phyloP scores from a whole-genome alignment of 2,797 vertebrate species.

The Sphaeramia orbicularis region DNA sequence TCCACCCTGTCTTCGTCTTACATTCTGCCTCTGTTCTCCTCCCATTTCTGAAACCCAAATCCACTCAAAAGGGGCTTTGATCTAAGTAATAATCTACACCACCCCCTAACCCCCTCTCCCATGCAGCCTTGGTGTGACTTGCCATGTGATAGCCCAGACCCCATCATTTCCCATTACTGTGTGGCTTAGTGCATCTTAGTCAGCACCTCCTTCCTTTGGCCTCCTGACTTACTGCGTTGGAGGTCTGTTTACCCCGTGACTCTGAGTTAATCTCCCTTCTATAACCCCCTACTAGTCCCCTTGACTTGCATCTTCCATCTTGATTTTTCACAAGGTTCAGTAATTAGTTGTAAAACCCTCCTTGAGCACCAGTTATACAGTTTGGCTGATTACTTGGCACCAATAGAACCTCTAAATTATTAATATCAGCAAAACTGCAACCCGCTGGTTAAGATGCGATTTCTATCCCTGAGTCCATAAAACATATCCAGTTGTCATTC shows the following conservation, averaged over 20 bases:
- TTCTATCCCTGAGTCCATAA: no score
- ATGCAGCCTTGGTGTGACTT: conserved; percentile 60
- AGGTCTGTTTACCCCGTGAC: conserved; percentile 80
- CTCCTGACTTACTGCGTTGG: conserved; percentile 60
- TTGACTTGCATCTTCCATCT: conserved; percentile 32
- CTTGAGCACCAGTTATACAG: not conserved
- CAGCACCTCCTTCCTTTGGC: conserved; percentile 65
- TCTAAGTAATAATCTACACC: conserved; percentile 71
- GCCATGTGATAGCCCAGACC: conserved; percentile 73
- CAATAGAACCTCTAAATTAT: no score
- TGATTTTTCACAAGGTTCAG: not conserved
- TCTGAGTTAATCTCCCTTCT: conserved; percentile 66
- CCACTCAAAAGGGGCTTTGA: conserved; percentile 79
- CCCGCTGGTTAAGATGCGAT: no score
- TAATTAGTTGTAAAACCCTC: not conserved
- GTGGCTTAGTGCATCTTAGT: conserved; percentile 72
- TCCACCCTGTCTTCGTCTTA: conserved; percentile 28
- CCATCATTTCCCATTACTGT: conserved; percentile 72
- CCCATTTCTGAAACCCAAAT: conserved; percentile 67
- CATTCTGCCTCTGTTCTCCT: conserved; percentile 23
- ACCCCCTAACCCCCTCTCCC: conserved; percentile 34
- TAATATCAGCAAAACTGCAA: no score
- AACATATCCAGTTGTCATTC: no score
- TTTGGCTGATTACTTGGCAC: no score
- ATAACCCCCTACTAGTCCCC: conserved; percentile 49